These are phyloP conservation scores for Jaculus jaculus DNA, from an alignment of 2,113 vertebrate genomes.

Conservation along the genomic window DNA sequence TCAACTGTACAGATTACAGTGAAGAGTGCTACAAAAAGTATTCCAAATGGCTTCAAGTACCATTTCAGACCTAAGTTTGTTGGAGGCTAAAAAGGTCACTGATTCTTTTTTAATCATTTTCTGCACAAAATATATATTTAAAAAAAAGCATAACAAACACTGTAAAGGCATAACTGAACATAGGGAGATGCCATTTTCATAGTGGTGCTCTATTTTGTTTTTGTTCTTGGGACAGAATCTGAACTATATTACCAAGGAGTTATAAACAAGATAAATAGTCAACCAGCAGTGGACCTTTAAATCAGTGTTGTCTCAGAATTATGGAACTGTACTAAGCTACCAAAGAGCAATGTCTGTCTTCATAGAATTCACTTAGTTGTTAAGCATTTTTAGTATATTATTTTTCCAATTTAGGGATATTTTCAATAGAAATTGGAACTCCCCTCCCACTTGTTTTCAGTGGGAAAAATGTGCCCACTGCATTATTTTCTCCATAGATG, in stretches of 20 bases:
- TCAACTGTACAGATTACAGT: neutral
- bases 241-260: neutral
- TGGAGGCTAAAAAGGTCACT: neutral
- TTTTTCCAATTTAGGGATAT: slow-evolving; percentile 70
- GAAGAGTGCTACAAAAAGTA: neutral
- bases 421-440: slow-evolving; percentile 78
- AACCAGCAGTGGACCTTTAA: slow-evolving; percentile 59
- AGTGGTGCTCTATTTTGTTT: slow-evolving; percentile 23
- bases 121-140: slow-evolving; percentile 42
- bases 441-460: slow-evolving; percentile 70
- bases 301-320: slow-evolving; percentile 67
- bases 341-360: slow-evolving; percentile 70
- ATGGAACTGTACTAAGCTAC: too few relatives aligned
- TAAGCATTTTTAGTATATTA: neutral
- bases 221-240: slow-evolving; percentile 38
- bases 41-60: neutral
- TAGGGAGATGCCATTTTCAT: slow-evolving; percentile 19
- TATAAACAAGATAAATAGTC: slow-evolving; percentile 62
- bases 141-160: neutral
- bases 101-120: slow-evolving; percentile 12
- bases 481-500: slow-evolving; percentile 55
- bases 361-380: slow-evolving; percentile 20
- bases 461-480: slow-evolving; percentile 47
- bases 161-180: neutral
- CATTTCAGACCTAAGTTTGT: neutral